A percentile compares a stretch with the other conserved stretches of the same genome.
Evolutionary conservation across 2,113 vertebrate species (phyloP).

Genomic region (Vimba vimba): DNA sequence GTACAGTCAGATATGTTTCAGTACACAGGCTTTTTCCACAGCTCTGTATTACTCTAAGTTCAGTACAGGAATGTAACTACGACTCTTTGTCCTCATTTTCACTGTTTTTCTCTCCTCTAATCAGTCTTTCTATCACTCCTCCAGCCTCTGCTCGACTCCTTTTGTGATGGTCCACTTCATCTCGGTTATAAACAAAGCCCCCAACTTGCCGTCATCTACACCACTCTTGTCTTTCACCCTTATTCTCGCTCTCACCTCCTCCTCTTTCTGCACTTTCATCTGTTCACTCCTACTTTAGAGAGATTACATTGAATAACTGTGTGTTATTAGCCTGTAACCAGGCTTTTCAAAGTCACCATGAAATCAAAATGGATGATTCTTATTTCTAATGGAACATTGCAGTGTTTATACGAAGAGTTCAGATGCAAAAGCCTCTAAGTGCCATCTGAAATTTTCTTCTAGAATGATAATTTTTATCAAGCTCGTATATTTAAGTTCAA

Average conservation of each 20-base stretch:
- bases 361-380: too few species aligned
- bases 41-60: background rate
- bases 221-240: conserved; percentile 62
- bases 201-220: conserved; percentile 61
- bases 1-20: conserved; percentile 16
- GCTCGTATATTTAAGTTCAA: too few species aligned
- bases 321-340: background rate
- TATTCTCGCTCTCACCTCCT: background rate
- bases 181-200: conserved; percentile 75
- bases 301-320: background rate
- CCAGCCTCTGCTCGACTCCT: conserved; percentile 74
- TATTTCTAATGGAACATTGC: too few species aligned
- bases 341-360: background rate
- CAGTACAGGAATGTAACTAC: conserved; percentile 17
- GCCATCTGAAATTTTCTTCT: too few species aligned
- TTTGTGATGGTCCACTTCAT: conserved; percentile 83
- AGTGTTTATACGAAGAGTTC: too few species aligned
- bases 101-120: conserved; percentile 61
- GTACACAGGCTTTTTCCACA: background rate
- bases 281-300: background rate
- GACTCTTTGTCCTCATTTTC: conserved; percentile 20
- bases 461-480: too few species aligned
- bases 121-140: conserved; percentile 73
- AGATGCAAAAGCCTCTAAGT: too few species aligned
- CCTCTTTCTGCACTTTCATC: conserved; percentile 1